Evolutionary conservation across 2,888 invertebrate genomes (phyloP).

Genomic region (Pristionchus arcanus): DNA sequence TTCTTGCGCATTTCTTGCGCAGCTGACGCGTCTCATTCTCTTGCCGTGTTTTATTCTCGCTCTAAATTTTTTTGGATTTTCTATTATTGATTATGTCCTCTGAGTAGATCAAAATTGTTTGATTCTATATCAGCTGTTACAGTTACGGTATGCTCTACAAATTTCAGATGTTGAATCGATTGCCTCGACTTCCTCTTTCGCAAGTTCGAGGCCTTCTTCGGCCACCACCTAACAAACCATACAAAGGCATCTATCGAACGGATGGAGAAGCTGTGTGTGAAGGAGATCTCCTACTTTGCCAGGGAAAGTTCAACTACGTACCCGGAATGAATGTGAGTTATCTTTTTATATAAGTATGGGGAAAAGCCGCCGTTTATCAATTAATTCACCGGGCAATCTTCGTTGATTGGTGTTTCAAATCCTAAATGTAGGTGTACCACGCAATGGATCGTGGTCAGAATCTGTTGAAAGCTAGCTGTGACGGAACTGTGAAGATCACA

Average conservation of each 20-base stretch:
- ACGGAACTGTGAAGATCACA: slow-evolving; percentile 72
- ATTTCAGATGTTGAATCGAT: slow-evolving; percentile 46
- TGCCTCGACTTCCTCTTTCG: slow-evolving; percentile 14
- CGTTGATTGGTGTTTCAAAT: neutral
- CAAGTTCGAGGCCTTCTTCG: slow-evolving; percentile 65
- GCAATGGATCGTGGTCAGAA: slow-evolving; percentile 67
- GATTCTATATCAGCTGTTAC: neutral
- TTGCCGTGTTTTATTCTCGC: no score
- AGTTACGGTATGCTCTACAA: neutral
- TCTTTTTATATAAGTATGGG: neutral
- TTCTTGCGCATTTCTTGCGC: neutral
- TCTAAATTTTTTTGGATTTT: neutral
- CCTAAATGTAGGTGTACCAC: slow-evolving; percentile 42
- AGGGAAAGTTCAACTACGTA: slow-evolving; percentile 77
- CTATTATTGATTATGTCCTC: neutral
- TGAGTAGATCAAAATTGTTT: neutral
- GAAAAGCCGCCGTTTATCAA: neutral
- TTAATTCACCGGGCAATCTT: neutral
- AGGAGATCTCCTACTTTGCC: slow-evolving; percentile 76
- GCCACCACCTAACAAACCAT: slow-evolving; percentile 76
- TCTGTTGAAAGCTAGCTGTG: slow-evolving; percentile 74
- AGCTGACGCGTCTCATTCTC: neutral
- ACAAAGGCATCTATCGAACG: slow-evolving; percentile 75
- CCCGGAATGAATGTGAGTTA: slow-evolving; percentile 78
- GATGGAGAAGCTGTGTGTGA: slow-evolving; percentile 70